These are phyloP conservation scores for Andrena hattorfiana DNA, from an alignment of 2,888 invertebrate genomes.

Conservation along the genomic window DNA sequence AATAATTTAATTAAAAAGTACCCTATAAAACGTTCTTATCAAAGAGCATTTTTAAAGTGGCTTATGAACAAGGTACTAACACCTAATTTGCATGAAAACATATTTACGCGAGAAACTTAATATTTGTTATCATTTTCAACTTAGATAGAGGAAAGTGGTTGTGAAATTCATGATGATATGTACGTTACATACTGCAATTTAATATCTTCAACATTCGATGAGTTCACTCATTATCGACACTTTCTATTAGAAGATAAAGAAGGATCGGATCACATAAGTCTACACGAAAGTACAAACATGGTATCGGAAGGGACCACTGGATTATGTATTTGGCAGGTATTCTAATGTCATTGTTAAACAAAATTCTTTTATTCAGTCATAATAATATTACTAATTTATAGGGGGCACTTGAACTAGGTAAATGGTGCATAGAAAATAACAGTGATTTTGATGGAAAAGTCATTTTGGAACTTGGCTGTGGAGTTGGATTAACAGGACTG, in stretches of 20 bases:
- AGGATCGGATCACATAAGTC: conserved; percentile 85
- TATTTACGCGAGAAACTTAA: neutral
- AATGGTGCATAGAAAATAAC: conserved; percentile 89
- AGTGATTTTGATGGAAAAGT: conserved; percentile 86
- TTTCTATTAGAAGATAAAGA: conserved; percentile 86
- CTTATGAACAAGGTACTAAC: conserved; percentile 85
- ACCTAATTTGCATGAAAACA: neutral
- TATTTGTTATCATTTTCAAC: conserved; percentile 30
- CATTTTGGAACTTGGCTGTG: conserved; percentile 92
- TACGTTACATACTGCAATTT: conserved; percentile 87
- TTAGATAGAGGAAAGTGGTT: conserved; percentile 86
- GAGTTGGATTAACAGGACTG: conserved; percentile 91
- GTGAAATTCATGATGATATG: conserved; percentile 89
- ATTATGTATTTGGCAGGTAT: conserved; percentile 91
- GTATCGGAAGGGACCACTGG: conserved; percentile 93
- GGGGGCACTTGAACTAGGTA: conserved; percentile 90
- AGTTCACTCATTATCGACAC: conserved; percentile 88
- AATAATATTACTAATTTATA: conserved; percentile 81
- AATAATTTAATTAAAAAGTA: conserved; percentile 86
- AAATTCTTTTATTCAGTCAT: neutral
- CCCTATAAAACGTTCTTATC: conserved; percentile 88
- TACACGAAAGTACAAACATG: conserved; percentile 90
- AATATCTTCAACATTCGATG: conserved; percentile 83
- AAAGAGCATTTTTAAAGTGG: conserved; percentile 89
- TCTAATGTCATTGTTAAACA: conserved; percentile 1